Evolutionary conservation across 1,140 invertebrate species (phyloP).

Genomic region (Brachionus plicatilis): DNA sequence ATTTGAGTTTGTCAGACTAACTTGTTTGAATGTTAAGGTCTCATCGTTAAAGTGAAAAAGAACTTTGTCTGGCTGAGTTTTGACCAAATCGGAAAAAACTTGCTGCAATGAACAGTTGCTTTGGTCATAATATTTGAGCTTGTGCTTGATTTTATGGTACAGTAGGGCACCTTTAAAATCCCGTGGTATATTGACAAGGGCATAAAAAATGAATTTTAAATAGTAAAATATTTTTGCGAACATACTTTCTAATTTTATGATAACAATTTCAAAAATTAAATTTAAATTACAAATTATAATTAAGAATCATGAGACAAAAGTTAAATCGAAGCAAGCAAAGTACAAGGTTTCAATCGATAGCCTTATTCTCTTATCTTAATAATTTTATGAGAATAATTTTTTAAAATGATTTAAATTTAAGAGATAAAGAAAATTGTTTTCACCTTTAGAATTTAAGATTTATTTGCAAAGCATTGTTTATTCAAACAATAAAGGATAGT

Average conservation of each 20-base stretch:
- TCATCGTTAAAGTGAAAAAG: not conserved
- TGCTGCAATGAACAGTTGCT: not conserved
- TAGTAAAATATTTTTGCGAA: not conserved
- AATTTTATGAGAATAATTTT: too few relatives aligned
- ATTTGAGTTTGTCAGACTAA: not conserved
- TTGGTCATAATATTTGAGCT: not conserved
- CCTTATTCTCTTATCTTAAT: not conserved
- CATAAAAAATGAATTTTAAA: not conserved
- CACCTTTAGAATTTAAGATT: not conserved
- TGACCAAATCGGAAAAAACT: slow-evolving; percentile 25
- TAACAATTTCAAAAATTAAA: not conserved
- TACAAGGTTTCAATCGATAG: not conserved
- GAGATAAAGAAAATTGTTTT: not conserved
- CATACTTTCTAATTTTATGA: not conserved
- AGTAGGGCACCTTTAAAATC: not conserved
- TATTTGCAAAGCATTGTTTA: not conserved
- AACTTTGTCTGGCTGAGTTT: not conserved
- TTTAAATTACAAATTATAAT: not conserved
- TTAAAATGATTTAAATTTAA: not conserved
- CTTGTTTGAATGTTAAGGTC: not conserved
- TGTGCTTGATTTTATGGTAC: not conserved
- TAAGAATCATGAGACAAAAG: not conserved
- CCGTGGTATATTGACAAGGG: not conserved
- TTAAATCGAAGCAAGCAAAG: not conserved
- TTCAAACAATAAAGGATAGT: not conserved